phyloP scores from a whole-genome alignment of 23 tunicate species.

The Oikopleura vanhoeffeni region DNA sequence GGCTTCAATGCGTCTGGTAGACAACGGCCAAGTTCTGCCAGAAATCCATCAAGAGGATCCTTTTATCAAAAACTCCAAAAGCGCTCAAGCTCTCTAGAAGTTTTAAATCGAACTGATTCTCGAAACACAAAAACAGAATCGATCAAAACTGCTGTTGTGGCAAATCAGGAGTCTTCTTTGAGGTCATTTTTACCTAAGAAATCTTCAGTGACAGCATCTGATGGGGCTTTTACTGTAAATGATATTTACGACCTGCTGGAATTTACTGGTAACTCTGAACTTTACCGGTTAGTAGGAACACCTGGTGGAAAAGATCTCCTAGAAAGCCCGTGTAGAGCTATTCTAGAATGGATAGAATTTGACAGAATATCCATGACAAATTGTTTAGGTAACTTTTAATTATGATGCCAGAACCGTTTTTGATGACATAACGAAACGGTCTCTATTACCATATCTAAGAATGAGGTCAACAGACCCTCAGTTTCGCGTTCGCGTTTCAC shows the following conservation, averaged over 20 bases:
- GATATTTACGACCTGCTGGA: background rate
- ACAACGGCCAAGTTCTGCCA: background rate
- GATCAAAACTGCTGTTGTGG: too few relatives aligned
- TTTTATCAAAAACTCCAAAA: background rate
- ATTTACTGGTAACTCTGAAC: background rate
- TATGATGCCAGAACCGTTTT: too few relatives aligned
- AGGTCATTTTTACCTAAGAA: too few relatives aligned
- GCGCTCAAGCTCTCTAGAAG: background rate
- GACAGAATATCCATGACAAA: background rate
- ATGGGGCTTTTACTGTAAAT: background rate
- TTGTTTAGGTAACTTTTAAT: too few relatives aligned
- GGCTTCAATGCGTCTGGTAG: background rate
- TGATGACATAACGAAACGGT: too few relatives aligned
- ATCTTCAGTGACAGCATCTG: too few relatives aligned
- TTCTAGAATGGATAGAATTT: background rate
- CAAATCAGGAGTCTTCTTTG: too few relatives aligned
- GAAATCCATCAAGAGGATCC: background rate
- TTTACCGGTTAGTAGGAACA: background rate
- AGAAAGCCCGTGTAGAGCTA: background rate
- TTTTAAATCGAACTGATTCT: background rate
- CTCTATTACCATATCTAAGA: too few relatives aligned
- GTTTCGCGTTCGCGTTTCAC: too few relatives aligned
- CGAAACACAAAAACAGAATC: too few relatives aligned
- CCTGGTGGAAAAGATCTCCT: background rate
- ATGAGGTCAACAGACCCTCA: too few relatives aligned